Evolutionary conservation across 2,888 invertebrate species (phyloP).

Genomic region (Caenorhabditis zanzibari): DNA sequence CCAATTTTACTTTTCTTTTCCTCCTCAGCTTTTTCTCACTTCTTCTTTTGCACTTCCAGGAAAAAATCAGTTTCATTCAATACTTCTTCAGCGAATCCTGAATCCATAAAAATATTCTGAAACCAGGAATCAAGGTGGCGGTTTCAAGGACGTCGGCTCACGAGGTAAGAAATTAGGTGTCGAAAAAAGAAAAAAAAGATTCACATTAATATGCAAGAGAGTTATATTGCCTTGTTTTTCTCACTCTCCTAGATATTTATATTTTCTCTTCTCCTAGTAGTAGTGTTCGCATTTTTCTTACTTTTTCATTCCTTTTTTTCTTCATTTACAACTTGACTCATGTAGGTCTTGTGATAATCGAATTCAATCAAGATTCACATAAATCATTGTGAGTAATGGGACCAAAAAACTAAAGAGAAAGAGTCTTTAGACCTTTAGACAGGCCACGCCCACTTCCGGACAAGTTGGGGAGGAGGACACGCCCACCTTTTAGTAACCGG

Average conservation of each 20-base stretch:
- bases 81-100: conserved; percentile 7
- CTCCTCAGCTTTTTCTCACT: conserved; percentile 14
- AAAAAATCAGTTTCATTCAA: conserved; percentile 11
- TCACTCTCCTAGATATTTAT: not conserved
- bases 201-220: conserved; percentile 42
- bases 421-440: conserved; percentile 5
- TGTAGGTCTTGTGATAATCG: conserved; percentile 16
- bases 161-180: conserved; percentile 19
- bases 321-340: conserved; percentile 1
- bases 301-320: conserved; percentile 4
- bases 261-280: no score
- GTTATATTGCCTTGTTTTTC: conserved; percentile 46
- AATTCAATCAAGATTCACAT: conserved; percentile 57
- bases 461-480: conserved; percentile 28
- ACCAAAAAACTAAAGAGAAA: conserved; percentile 1
- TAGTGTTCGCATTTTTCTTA: conserved; percentile 1
- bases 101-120: not conserved
- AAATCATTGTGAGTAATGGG: conserved; percentile 48
- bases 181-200: conserved; percentile 15
- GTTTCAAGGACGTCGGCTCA: conserved; percentile 34
- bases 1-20: conserved; percentile 10
- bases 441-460: conserved; percentile 36
- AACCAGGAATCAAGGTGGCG: conserved; percentile 25
- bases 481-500: conserved; percentile 39
- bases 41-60: conserved; percentile 30